Conservation (phyloP, 2,797 vertebrate genomes). For the Linurgus olivaceus region DNA sequence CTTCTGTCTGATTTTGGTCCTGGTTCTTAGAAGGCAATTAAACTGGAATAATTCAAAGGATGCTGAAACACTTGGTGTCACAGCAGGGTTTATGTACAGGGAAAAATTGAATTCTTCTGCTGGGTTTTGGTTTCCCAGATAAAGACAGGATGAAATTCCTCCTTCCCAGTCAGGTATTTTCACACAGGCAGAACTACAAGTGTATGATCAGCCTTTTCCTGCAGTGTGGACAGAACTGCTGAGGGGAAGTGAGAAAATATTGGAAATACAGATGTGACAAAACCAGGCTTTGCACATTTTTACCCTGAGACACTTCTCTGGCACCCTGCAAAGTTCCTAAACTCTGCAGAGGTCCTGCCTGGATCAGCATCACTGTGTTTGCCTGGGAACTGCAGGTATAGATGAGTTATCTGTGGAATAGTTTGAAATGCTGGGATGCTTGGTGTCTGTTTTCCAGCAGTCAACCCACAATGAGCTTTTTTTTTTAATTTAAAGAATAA, state of each 20-base stretch:
- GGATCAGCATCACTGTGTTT: accelerated
- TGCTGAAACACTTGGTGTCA: not conserved
- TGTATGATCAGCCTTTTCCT: not conserved
- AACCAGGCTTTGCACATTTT: not conserved
- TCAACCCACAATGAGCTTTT: not conserved
- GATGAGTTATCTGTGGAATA: not conserved
- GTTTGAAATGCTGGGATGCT: not conserved
- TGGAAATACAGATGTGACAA: not conserved
- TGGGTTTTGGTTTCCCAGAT: not conserved
- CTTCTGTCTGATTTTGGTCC: not conserved
- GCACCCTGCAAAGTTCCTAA: not conserved
- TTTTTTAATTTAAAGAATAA: not conserved
- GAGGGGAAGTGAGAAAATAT: not conserved
- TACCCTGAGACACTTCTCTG: not conserved
- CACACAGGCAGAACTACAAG: not conserved
- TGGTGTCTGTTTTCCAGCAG: not conserved
- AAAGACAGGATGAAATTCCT: not conserved
- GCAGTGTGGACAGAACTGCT: not conserved
- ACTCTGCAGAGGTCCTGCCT: not conserved
- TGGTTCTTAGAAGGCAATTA: not conserved
- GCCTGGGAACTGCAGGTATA: not conserved
- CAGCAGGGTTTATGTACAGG: not conserved
- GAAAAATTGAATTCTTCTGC: not conserved
- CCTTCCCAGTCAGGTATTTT: not conserved
- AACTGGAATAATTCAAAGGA: not conserved